Base-by-base conservation (phyloP, 92 coral and sea anemone species). In the Pocillopora grandis region DNA sequence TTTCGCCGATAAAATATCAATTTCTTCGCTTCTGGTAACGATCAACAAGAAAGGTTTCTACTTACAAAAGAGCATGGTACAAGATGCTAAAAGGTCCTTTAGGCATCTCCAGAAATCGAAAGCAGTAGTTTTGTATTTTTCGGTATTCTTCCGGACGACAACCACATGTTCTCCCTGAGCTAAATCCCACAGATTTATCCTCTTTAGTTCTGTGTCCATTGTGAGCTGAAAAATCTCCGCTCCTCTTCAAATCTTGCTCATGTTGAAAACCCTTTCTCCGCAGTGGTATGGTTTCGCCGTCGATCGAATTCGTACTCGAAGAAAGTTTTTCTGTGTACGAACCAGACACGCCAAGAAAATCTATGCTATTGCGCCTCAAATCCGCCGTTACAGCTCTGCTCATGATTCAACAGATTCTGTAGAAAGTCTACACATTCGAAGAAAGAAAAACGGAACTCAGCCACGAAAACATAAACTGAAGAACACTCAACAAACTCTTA, bases 31-130 rank as follows among this genome's bases (percentile, higher is more conserved):
- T 72, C 73, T 78, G 66, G 49, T 62, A 56, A 23, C 12, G 59
- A 80, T 63, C 60, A 18, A 57, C 19, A 52, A 56, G 62, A 74
- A 52, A 58, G 63, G 10, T 21, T 21, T 20, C 12, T 88, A 91
- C 94, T 88, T 71, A 91, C 87, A 86, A 82, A 80, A 84, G 84
- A 76, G 84, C 92, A 88, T 72, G 98, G 71, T 72, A 94, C 27
- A 84, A 83, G 52, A 57, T 77, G 11, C 78, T 83, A 16, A 60
- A 10, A 6, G 7, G 35, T 3, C 98, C 98, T 67, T 89, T 86
- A 0, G 98, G 98, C 80, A 95, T 92, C 87, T 96, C 98, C 87
- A 96, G 82, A 84, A 96, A 96, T 85, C 95, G 94, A 67, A 90
- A 96, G 78, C 96, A 92, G 12, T 87, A 85, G 48, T 84, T 74